Conservation (phyloP, 2,797 vertebrate genomes). For the Danio jaintianensis region DNA sequence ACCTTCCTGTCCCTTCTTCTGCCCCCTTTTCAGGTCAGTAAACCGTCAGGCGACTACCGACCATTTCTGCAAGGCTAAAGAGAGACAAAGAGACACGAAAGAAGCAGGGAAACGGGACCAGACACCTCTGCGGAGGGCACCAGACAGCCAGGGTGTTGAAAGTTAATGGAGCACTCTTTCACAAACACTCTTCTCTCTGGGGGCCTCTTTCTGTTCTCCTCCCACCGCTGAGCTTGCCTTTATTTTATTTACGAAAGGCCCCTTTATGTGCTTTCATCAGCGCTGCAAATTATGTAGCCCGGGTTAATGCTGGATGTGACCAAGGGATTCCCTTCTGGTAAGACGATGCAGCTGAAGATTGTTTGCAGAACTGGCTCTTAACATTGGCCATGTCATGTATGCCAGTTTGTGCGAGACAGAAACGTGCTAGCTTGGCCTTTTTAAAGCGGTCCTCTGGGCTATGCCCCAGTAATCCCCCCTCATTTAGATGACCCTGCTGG, state of each 20-base stretch:
- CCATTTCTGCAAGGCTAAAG: constrained; percentile 35
- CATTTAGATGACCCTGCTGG: constrained; percentile 45
- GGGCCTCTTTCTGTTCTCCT: constrained; percentile 67
- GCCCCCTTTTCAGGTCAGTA: constrained; percentile 44
- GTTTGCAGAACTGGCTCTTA: constrained; percentile 8
- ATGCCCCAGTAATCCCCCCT: constrained; percentile 52
- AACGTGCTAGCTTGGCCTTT: constrained; percentile 43
- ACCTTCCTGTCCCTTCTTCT: constrained; percentile 48
- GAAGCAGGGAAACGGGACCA: constrained; percentile 52
- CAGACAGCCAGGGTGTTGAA: constrained; percentile 71
- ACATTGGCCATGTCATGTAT: constrained; percentile 22
- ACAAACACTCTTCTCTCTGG: constrained; percentile 77
- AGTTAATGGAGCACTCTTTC: constrained; percentile 79
- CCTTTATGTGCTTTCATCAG: constrained; percentile 54
- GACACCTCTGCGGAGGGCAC: constrained; percentile 71
- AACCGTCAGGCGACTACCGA: constrained; percentile 8
- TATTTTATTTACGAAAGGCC: constrained; percentile 63
- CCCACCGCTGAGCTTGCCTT: constrained; percentile 69
- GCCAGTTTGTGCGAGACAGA: constrained; percentile 2
- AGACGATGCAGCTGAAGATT: constrained; percentile 12
- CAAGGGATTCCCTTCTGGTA: not conserved
- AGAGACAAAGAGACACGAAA: constrained; percentile 33
- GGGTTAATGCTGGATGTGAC: constrained; percentile 39
- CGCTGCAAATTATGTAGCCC: constrained; percentile 31
- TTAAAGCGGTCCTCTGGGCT: constrained; percentile 52